Percentiles rank a stretch among this genome's conserved stretches.
Evolutionary conservation across 2,797 vertebrate genomes (phyloP).

Genomic region (Acipenser ruthenus): DNA sequence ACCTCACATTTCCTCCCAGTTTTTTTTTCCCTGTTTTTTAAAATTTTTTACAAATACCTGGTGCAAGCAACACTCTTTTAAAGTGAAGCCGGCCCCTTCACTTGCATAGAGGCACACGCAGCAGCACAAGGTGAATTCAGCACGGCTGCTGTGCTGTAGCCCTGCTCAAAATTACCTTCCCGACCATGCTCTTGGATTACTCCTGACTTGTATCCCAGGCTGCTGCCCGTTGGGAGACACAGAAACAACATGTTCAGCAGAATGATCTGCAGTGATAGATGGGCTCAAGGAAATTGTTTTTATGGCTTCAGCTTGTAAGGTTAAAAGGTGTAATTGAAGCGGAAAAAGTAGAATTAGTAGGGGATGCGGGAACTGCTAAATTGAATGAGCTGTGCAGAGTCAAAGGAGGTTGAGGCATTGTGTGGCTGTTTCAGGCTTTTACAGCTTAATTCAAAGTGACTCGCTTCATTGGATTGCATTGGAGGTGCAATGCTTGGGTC

Average conservation of each 20-base stretch:
- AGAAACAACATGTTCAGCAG: not conserved
- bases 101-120: too few relatives aligned
- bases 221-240: slow-evolving; percentile 11
- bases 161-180: too few relatives aligned
- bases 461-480: slow-evolving; percentile 20
- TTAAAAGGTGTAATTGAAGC: slow-evolving; percentile 32
- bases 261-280: slow-evolving; percentile 14
- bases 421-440: slow-evolving; percentile 24
- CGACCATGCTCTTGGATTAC: slow-evolving; percentile 2
- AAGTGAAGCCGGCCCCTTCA: too few relatives aligned
- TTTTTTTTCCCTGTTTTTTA: too few relatives aligned
- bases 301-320: slow-evolving; percentile 21
- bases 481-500: slow-evolving; percentile 7
- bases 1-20: too few relatives aligned
- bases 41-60: too few relatives aligned
- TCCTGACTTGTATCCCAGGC: slow-evolving; percentile 1
- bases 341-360: slow-evolving; percentile 29
- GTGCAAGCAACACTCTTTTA: too few relatives aligned
- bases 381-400: slow-evolving; percentile 29
- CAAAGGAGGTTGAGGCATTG: slow-evolving; percentile 18
- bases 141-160: not conserved
- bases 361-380: slow-evolving; percentile 27
- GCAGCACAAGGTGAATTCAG: not conserved
- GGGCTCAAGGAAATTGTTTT: slow-evolving; percentile 19
- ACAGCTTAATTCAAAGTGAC: slow-evolving; percentile 29